Evolutionary conservation across 2,888 invertebrate species (phyloP), one percentile per base, ranked within the genome.

Genomic region (Dysmachus trigonus): DNA sequence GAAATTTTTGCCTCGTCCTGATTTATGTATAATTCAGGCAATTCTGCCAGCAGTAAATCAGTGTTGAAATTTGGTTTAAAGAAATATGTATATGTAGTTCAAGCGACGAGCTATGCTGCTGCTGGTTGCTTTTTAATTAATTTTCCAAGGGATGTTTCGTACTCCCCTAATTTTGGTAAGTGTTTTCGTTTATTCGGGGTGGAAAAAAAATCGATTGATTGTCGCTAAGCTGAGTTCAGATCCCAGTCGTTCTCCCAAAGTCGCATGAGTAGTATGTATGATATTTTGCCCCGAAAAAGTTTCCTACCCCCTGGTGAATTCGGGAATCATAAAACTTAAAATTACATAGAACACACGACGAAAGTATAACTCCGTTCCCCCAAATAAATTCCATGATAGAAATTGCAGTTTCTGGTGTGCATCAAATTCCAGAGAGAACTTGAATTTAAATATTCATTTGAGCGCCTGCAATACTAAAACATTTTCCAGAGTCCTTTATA

Each of bases 381-480:
- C 30, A 79, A 79, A 79, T 51, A 79, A 51, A 79, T 22, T 51
- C 47, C 41, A 27, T n/a, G 41, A 79, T 79, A 79, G 79, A 79
- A 79, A 79, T 79, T 79, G 41, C 27, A 79, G 47, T 30, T 79
- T 30, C 41, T 79, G 51, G 79, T 27, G 51, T 79, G 79, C 79
- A 79, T 79, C 51, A 51, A 79, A 79, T 79, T 82, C 82, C 82
- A 53, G 18, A 22, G 82, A 82, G 79, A 79, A 30, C 22, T 33
- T 27, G 35, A 82, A 82, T 82, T 82, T 82, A 82, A 82, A 82
- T 82, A 82, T 82, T 82, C 62, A 82, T 82, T 82, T 82, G 82
- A 82, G 82, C 62, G 62, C 53, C 31, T 71, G 62, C 62, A 82
- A 62, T 82, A 62, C 82, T 62, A 71, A 82, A 71, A 82, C 82